These are phyloP conservation scores for Tragulus kanchil DNA, from an alignment of 2,113 vertebrate species.

Conservation along the genomic window DNA sequence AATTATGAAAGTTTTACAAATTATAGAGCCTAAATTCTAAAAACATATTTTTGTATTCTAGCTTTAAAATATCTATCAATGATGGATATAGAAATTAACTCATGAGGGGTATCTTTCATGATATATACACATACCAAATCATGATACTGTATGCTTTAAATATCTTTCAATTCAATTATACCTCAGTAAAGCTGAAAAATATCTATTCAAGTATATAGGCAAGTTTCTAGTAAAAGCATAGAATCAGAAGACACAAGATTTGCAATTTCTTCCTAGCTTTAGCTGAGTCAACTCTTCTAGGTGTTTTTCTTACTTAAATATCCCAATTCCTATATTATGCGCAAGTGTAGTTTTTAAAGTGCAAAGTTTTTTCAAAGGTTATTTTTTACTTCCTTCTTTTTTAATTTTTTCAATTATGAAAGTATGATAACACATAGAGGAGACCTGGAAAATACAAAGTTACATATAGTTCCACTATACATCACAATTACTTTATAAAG, in stretches of 20 bases:
- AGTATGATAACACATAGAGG: not conserved
- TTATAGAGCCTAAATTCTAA: not conserved
- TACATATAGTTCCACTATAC: not conserved
- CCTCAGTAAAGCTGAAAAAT: not conserved
- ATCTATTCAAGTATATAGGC: not conserved
- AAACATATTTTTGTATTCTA: not conserved
- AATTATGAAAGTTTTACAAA: not conserved
- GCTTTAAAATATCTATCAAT: not conserved
- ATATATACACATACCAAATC: not conserved
- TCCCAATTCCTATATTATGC: not conserved
- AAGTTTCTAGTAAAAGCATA: not conserved
- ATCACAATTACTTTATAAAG: not conserved
- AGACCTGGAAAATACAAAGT: not conserved
- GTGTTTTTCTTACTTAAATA: not conserved
- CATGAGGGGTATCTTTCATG: not conserved
- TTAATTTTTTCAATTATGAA: not conserved
- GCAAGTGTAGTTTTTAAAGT: not conserved
- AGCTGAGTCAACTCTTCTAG: not conserved
- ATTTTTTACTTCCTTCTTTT: not conserved
- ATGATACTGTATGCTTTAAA: not conserved
- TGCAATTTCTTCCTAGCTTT: not conserved
- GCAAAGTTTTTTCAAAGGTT: not conserved
- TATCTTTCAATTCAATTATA: not conserved
- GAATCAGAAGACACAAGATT: not conserved
- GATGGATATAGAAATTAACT: not conserved